These are phyloP conservation scores for Nomada lathburiana DNA, from an alignment of 2,888 invertebrate genomes.

Conservation along the genomic window DNA sequence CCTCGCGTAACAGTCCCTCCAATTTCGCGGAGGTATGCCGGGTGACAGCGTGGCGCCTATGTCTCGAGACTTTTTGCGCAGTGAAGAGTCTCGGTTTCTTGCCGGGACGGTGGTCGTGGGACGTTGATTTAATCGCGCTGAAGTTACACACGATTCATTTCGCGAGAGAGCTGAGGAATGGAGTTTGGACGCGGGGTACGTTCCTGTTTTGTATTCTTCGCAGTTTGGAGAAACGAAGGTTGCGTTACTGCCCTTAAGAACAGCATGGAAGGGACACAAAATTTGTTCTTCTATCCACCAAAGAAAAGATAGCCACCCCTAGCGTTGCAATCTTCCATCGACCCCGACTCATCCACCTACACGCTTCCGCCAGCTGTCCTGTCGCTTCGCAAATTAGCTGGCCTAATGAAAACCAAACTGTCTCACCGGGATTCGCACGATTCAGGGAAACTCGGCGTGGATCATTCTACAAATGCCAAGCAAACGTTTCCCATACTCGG, in stretches of 20 bases:
- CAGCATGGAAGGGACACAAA: no score
- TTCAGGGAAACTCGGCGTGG: conserved; percentile 29
- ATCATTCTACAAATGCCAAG: conserved; percentile 37
- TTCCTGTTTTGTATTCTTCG: no score
- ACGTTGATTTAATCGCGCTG: conserved; percentile 9
- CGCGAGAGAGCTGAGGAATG: background rate
- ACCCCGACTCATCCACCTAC: no score
- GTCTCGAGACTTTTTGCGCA: background rate
- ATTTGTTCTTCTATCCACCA: no score
- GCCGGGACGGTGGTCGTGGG: background rate
- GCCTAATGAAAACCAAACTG: conserved; percentile 50
- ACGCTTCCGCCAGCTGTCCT: background rate
- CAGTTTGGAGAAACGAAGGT: no score
- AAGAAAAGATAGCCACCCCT: no score
- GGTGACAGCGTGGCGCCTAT: background rate
- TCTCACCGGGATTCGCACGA: conserved; percentile 34
- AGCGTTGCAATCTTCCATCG: no score
- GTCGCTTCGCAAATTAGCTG: conserved; percentile 11
- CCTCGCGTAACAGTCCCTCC: background rate
- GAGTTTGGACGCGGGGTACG: background rate
- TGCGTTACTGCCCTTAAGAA: no score
- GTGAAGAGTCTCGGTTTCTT: background rate
- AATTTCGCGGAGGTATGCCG: background rate
- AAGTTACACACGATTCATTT: conserved; percentile 8
- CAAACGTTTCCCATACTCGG: conserved; percentile 22